Conservation (phyloP, 2,113 vertebrate genomes). For the Cettia cetti region DNA sequence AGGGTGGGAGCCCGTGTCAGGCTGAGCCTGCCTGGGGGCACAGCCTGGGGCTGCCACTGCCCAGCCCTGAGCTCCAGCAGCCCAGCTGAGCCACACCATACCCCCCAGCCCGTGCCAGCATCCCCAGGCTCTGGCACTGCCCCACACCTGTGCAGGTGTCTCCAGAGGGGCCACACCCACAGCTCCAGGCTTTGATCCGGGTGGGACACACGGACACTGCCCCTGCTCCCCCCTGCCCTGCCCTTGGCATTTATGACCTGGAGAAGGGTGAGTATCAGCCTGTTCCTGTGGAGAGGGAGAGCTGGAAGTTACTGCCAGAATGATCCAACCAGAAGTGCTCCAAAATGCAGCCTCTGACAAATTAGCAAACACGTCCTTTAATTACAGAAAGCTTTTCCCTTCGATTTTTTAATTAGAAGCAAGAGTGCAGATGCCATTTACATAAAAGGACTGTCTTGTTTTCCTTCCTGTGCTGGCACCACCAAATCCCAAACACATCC, state of each 20-base stretch:
- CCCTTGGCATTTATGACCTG: neutral
- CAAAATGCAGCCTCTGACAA: neutral
- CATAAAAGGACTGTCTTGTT: neutral
- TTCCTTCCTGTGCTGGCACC: neutral
- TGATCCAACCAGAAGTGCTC: neutral
- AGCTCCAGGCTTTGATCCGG: neutral
- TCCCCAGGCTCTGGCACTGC: too few species aligned
- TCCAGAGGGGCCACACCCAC: neutral
- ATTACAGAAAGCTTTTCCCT: neutral
- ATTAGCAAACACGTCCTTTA: neutral
- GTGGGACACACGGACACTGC: accelerated
- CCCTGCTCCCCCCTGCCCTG: neutral
- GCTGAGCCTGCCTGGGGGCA: neutral
- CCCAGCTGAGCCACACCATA: too few species aligned
- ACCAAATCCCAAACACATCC: neutral
- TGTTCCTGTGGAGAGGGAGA: neutral
- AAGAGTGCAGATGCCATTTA: neutral
- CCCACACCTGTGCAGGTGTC: neutral
- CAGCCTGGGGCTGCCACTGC: accelerated
- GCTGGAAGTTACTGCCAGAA: neutral
- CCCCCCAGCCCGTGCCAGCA: neutral
- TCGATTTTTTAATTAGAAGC: neutral
- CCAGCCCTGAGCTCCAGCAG: neutral
- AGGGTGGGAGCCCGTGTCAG: neutral
- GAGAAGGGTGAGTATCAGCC: neutral